Percentiles rank a stretch among this genome's conserved stretches.
phyloP scores from a whole-genome alignment of 2,113 vertebrate genomes.

The Campylorhamphus procurvoides region DNA sequence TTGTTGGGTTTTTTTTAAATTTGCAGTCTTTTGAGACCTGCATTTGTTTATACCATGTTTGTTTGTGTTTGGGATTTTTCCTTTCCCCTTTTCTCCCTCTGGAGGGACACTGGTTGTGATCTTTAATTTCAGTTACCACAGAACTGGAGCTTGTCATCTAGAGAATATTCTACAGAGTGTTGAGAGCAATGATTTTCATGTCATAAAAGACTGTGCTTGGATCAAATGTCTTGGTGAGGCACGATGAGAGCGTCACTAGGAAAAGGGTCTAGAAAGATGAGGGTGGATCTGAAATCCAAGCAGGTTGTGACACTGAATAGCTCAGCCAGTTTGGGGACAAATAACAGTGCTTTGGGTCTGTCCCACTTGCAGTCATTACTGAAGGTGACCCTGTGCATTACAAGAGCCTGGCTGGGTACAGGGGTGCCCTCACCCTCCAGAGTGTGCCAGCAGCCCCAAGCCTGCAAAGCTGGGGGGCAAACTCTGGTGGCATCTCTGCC shows the following conservation, averaged over 20 bases:
- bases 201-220: constrained; percentile 11
- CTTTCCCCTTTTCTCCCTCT: not conserved
- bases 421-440: not conserved
- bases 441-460: not conserved
- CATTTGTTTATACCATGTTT: constrained; percentile 53
- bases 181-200: constrained; percentile 24
- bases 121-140: not conserved
- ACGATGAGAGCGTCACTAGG: not conserved
- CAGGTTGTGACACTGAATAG: not conserved
- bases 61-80: constrained; percentile 14
- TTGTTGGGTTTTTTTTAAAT: not conserved
- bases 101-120: constrained; percentile 25
- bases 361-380: fast-evolving
- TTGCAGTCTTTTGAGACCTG: constrained; percentile 45
- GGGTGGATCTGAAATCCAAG: not conserved
- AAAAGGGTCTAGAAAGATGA: not conserved
- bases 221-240: not conserved
- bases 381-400: not conserved
- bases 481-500: not conserved
- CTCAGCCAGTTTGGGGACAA: not conserved
- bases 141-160: constrained; percentile 5
- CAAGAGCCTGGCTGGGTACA: fast-evolving
- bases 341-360: not conserved
- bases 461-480: not conserved
- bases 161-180: not conserved